Conservation (phyloP, 2,113 vertebrate species). For the Callionymus lyra region DNA sequence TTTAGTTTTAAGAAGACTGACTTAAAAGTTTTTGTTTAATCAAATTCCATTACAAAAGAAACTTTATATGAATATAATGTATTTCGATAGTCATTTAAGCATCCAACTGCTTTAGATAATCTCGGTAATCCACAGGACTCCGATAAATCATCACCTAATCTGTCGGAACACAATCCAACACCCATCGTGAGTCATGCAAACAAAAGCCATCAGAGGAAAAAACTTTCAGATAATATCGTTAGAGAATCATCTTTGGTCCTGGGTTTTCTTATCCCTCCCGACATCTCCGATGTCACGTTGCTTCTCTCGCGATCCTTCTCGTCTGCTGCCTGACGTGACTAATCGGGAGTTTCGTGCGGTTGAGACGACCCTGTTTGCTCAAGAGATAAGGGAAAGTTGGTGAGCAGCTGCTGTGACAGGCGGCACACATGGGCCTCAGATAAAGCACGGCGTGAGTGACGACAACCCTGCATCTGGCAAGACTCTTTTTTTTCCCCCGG, state of each 20-base stretch:
- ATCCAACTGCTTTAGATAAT: no score
- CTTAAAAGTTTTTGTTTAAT: no score
- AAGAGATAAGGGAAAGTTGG: slow-evolving; percentile 44
- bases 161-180: no score
- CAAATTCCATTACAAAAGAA: no score
- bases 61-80: no score
- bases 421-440: slow-evolving; percentile 38
- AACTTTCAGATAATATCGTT: slow-evolving; percentile 9
- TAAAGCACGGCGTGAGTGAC: slow-evolving; percentile 51
- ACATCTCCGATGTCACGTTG: slow-evolving; percentile 15
- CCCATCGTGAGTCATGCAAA: no score
- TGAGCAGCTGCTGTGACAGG: slow-evolving; percentile 40
- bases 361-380: slow-evolving; percentile 36
- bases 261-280: slow-evolving; percentile 2
- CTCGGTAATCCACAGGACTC: no score
- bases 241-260: background rate
- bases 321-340: slow-evolving; percentile 24
- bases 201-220: no score
- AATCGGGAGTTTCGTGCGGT: slow-evolving; percentile 23
- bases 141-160: no score
- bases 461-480: slow-evolving; percentile 53
- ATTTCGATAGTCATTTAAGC: no score
- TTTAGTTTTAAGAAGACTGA: no score
- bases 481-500: slow-evolving; percentile 27
- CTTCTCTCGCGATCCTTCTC: slow-evolving; percentile 8